Base-by-base conservation (phyloP, 2,113 vertebrate species). In the Typhlomys cinereus region DNA sequence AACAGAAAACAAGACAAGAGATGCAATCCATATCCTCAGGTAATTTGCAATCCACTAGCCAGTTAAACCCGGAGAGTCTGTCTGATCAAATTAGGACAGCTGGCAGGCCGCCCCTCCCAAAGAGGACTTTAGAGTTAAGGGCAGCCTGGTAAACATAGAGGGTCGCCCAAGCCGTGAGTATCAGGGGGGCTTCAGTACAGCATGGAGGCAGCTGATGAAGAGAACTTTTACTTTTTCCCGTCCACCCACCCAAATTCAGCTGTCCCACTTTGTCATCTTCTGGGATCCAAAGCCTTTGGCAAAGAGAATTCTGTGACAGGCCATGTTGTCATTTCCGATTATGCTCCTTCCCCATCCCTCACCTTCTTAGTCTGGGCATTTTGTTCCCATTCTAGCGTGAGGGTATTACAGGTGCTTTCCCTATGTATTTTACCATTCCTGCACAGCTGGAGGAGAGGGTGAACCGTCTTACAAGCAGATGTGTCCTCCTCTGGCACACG, bases 21-120 rank as follows among this genome's bases (percentile, higher is more conserved):
- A 52, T 88, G 15, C 46, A 41, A 14, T 74, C 54, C 25, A 14
- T 79, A 61, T 46, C 41, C 44, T 95, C 36, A 59, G 64, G 61
- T 76, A 90, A 93, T 91, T 75, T 88, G 54, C 41, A 88, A 2
- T 87, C 69, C 70, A 84, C 59, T 50, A 91, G 86, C 59, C 75
- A 80, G 25, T 80, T 95, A 90, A 92, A 46, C 66, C 34, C 2
- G 36, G 57, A 76, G 76, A 82, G 81, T 76, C 78, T 61, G 41
- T 75, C 66, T 57, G 73, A 88, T 79, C 83, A 85, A 25, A 73
- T 90, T 80, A 82, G 50, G 36, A 21, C 73, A 61, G 59, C 34
- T 54, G 70, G 85, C 67, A 54, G 82, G 75, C 50, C 80, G 54
- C 48, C 31, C 29, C 75, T n/a, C n/a, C n/a, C 36, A 21, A 57